phyloP scores from a whole-genome alignment of 1,140 invertebrate genomes.

The Tetraneura akinire region DNA sequence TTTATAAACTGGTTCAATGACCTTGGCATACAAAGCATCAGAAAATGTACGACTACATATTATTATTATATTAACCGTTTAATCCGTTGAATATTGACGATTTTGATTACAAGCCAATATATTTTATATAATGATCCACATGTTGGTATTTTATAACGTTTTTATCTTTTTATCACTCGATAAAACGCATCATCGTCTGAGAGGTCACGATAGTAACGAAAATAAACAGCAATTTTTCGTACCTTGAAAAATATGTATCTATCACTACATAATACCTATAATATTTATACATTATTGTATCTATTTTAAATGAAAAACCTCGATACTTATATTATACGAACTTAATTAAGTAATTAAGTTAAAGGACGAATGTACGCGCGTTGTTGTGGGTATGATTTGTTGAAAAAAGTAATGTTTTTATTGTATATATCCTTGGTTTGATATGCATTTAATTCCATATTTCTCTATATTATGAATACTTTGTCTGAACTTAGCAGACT shows the following conservation, averaged over 20 bases:
- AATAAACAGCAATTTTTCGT: neutral
- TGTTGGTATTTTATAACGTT: neutral
- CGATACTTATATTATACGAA: neutral
- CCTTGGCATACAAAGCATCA: conserved; percentile 8
- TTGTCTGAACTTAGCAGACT: no score
- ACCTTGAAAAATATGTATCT: conserved; percentile 8
- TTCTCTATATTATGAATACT: no score
- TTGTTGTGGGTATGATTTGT: neutral
- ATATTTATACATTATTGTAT: no score
- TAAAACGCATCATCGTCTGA: neutral
- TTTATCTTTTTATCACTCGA: neutral
- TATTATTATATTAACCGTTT: no score
- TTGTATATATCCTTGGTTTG: no score
- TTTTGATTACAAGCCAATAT: conserved; percentile 3
- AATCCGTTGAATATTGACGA: neutral
- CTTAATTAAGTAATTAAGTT: neutral
- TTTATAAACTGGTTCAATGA: conserved; percentile 37
- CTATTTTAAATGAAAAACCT: neutral
- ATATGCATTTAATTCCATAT: no score
- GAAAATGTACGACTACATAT: conserved; percentile 7
- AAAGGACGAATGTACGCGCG: neutral
- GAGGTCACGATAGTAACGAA: neutral
- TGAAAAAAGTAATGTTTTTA: neutral
- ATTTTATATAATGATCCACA: neutral
- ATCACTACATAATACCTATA: neutral